phyloP scores from a whole-genome alignment of 2,113 vertebrate species.

The Suricata suricatta region DNA sequence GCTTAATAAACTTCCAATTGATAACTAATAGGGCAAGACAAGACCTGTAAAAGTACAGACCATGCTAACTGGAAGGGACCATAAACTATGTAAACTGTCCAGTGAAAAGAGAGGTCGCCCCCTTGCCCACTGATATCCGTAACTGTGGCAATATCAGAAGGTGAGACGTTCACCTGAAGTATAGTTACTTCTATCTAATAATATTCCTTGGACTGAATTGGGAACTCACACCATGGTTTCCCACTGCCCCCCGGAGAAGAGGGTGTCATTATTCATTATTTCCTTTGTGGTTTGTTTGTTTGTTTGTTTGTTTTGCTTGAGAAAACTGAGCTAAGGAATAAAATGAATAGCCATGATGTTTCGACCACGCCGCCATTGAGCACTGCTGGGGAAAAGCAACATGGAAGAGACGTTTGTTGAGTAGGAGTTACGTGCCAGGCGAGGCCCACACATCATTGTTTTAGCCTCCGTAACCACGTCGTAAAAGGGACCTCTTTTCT shows the following conservation, averaged over 20 bases:
- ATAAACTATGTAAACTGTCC: neutral
- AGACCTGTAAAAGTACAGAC: neutral
- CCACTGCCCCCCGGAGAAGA: neutral
- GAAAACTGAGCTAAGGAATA: neutral
- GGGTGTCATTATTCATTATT: neutral
- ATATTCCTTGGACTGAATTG: neutral
- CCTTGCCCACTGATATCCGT: neutral
- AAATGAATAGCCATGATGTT: neutral
- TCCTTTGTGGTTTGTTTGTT: neutral
- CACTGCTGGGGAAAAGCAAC: neutral
- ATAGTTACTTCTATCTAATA: neutral
- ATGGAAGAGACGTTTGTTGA: neutral
- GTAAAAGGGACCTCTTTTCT: neutral
- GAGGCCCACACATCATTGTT: neutral
- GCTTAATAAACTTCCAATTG: neutral
- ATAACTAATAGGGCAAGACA: neutral
- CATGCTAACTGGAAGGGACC: neutral
- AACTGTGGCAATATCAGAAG: neutral
- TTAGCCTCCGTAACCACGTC: neutral
- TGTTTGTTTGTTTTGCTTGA: neutral
- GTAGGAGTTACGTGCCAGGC: neutral
- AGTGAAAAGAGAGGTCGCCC: neutral
- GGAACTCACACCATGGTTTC: neutral
- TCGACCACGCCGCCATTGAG: neutral
- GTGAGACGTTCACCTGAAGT: neutral